Conservation (phyloP, 1,140 invertebrate species). For the Sarcophaga bullata region DNA sequence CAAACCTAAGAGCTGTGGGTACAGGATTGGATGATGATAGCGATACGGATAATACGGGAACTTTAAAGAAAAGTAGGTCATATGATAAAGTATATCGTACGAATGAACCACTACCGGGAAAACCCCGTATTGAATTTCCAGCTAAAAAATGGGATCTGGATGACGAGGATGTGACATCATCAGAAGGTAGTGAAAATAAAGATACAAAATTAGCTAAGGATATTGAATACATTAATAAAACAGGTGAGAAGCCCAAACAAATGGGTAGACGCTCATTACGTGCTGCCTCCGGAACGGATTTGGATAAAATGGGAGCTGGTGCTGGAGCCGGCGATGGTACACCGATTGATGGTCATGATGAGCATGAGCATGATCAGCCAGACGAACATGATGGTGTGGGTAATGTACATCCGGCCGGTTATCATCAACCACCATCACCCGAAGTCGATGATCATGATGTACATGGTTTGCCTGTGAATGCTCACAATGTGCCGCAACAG, state of each 20-base stretch:
- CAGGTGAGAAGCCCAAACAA: conserved; percentile 66
- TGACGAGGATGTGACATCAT: conserved; percentile 71
- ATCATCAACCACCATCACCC: conserved; percentile 59
- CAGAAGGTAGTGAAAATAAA: conserved; percentile 70
- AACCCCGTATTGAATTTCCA: conserved; percentile 80
- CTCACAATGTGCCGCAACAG: conserved; percentile 43
- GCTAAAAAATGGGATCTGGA: conserved; percentile 81
- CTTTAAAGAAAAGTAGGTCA: conserved; percentile 72
- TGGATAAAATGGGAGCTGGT: conserved; percentile 51
- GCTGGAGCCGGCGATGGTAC: conserved; percentile 35
- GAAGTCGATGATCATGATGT: conserved; percentile 60
- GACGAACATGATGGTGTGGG: conserved; percentile 43
- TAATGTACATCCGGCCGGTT: conserved; percentile 54
- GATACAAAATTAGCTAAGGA: conserved; percentile 70
- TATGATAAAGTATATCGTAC: conserved; percentile 85
- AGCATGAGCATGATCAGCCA: conserved; percentile 54
- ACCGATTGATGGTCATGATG: conserved; percentile 51
- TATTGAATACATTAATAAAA: conserved; percentile 68
- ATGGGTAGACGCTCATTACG: conserved; percentile 68
- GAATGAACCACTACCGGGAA: conserved; percentile 80
- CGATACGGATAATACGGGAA: conserved; percentile 60
- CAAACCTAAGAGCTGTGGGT: conserved; percentile 66
- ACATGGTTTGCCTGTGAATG: conserved; percentile 50
- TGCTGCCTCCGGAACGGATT: conserved; percentile 63
- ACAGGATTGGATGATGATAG: conserved; percentile 57